phyloP scores from a whole-genome alignment of 53 echinoderm and acorn worm genomes.

The Pentamera pediparva region DNA sequence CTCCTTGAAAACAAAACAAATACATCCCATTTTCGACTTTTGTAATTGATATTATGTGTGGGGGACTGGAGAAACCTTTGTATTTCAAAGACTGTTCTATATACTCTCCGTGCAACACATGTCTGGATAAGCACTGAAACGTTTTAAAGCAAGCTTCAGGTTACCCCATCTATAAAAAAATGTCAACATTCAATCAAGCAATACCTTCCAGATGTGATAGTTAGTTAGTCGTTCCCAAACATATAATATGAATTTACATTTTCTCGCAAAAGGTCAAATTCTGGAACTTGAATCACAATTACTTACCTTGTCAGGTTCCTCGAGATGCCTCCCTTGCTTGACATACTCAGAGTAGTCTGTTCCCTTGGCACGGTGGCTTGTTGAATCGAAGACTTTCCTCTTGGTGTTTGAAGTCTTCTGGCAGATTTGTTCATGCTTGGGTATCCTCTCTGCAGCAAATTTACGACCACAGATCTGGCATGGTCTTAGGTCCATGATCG shows the following conservation, averaged over 20 bases:
- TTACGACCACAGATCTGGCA: constrained; percentile 67
- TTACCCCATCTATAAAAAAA: not conserved
- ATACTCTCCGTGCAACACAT: too few species aligned
- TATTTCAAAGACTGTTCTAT: too few species aligned
- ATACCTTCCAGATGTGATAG: too few species aligned
- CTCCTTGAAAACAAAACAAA: too few species aligned
- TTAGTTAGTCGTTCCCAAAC: too few species aligned
- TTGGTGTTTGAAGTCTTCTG: constrained; percentile 56
- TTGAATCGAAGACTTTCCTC: constrained; percentile 71
- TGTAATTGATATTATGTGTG: too few species aligned
- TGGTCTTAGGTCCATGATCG: constrained; percentile 33
- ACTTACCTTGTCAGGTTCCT: constrained; percentile 7
- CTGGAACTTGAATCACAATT: not conserved
- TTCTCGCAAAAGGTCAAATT: not conserved
- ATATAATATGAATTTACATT: not conserved
- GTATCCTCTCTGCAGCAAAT: constrained; percentile 72
- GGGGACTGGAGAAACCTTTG: too few species aligned
- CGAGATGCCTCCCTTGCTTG: constrained; percentile 42
- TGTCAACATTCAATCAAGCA: not conserved
- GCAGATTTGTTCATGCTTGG: constrained; percentile 63
- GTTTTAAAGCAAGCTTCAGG: not conserved
- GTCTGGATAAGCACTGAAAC: too few species aligned
- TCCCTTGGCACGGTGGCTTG: constrained; percentile 62
- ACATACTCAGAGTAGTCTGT: constrained; percentile 59
- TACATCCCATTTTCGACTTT: too few species aligned